Conservation (phyloP, 2,113 vertebrate genomes). For the Sminthopsis crassicaudata region DNA sequence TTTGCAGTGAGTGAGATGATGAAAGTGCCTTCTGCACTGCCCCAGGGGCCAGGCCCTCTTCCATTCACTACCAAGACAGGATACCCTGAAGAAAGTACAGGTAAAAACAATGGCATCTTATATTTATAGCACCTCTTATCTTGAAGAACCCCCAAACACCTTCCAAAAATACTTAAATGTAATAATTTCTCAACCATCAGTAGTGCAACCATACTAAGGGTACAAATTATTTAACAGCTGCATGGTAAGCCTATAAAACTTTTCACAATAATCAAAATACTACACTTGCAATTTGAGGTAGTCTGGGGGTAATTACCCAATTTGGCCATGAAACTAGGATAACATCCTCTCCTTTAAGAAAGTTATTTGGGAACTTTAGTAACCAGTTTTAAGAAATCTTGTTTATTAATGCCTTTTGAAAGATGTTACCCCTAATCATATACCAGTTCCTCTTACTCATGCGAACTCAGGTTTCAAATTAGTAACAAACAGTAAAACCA, state of each 20-base stretch:
- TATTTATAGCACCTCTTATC: constrained; percentile 80
- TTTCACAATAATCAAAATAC: constrained; percentile 64
- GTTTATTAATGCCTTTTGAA: constrained; percentile 41
- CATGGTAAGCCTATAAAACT: constrained; percentile 66
- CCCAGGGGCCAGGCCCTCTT: constrained; percentile 82
- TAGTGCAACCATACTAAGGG: constrained; percentile 77
- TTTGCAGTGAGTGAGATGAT: constrained; percentile 82
- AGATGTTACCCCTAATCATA: neutral
- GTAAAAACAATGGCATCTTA: constrained; percentile 83
- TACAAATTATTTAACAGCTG: constrained; percentile 72
- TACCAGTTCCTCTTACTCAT: neutral
- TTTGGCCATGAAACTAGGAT: constrained; percentile 32
- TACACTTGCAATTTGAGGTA: constrained; percentile 39
- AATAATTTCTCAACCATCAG: constrained; percentile 72
- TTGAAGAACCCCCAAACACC: constrained; percentile 76
- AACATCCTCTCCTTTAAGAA: constrained; percentile 53
- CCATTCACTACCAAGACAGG: constrained; percentile 83
- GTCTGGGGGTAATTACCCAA: constrained; percentile 45
- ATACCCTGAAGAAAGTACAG: constrained; percentile 83
- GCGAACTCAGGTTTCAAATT: neutral
- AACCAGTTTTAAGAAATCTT: constrained; percentile 47
- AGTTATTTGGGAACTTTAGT: constrained; percentile 40
- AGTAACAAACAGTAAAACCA: neutral
- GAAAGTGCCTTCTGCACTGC: constrained; percentile 82
- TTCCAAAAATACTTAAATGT: constrained; percentile 69